Percentiles rank a stretch among this genome's conserved stretches.
Conservation (phyloP, 2,888 invertebrate species). For the Scrobipalpa atriplicella region DNA sequence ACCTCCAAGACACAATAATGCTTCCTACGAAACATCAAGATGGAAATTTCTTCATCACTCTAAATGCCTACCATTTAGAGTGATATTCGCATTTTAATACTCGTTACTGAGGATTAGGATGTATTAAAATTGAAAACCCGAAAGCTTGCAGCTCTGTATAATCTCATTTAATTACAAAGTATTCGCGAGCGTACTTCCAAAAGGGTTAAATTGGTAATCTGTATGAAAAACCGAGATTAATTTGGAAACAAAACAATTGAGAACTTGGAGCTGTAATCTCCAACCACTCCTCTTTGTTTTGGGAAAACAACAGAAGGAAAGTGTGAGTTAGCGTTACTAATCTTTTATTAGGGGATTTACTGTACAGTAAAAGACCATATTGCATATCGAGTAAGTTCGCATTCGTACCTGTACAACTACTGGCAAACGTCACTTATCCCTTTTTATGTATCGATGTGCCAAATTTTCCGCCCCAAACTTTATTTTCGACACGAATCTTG, state of each 20-base stretch:
- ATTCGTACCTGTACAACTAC: too few relatives aligned
- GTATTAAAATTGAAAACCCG: constrained; percentile 1
- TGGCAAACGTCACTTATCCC: too few relatives aligned
- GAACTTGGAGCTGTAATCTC: not conserved
- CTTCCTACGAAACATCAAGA: too few relatives aligned
- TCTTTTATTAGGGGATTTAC: not conserved
- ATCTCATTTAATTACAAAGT: constrained; percentile 13
- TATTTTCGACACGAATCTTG: too few relatives aligned
- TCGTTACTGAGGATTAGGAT: not conserved
- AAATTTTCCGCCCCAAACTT: too few relatives aligned
- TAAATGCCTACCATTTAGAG: not conserved
- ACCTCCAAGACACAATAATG: too few relatives aligned
- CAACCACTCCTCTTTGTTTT: constrained; percentile 8
- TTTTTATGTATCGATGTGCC: too few relatives aligned
- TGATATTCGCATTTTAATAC: not conserved
- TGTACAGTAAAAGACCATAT: too few relatives aligned
- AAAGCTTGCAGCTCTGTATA: constrained; percentile 9
- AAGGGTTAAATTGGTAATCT: constrained; percentile 11
- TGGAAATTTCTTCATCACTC: not conserved
- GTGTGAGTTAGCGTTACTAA: not conserved
- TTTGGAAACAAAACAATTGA: constrained; percentile 14
- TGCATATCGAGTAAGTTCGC: too few relatives aligned
- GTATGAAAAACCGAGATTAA: constrained; percentile 19
- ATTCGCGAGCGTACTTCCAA: not conserved
- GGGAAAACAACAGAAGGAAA: not conserved